phyloP scores from a whole-genome alignment of 2,888 invertebrate species.

The Brachypterus glaber region DNA sequence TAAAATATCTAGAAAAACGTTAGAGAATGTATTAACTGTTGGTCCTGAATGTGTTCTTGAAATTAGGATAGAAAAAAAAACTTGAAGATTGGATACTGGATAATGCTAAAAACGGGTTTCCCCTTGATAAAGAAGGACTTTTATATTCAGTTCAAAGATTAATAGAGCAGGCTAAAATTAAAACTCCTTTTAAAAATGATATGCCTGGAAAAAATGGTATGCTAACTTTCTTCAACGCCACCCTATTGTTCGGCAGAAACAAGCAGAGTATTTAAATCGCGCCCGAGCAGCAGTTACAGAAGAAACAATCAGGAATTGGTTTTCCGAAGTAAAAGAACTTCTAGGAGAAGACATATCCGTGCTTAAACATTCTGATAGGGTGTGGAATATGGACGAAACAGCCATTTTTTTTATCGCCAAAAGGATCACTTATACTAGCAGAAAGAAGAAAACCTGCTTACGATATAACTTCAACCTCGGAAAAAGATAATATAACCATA shows the following conservation, averaged over 20 bases:
- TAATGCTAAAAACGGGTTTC: conserved; percentile 3
- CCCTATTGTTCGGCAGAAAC: conserved; percentile 9
- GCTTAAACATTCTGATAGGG: conserved; percentile 6
- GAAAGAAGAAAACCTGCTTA: conserved; percentile 10
- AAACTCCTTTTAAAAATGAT: conserved; percentile 8
- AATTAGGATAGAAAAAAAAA: no score
- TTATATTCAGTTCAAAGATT: no score
- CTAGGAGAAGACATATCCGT: conserved; percentile 7
- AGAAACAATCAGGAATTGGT: conserved; percentile 12
- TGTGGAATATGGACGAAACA: conserved; percentile 16
- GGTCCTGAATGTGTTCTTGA: no score
- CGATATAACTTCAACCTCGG: conserved; percentile 4
- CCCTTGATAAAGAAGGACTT: conserved; percentile 7
- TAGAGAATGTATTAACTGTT: no score
- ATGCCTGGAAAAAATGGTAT: conserved; percentile 14
- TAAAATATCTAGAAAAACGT: no score
- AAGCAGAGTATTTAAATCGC: conserved; percentile 11
- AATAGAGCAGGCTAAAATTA: no score
- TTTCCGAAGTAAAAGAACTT: conserved; percentile 11
- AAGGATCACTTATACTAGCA: conserved; percentile 11
- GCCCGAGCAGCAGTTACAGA: conserved; percentile 10
- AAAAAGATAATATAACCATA: conserved; percentile 15
- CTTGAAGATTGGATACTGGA: no score
- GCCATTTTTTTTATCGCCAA: conserved; percentile 13
- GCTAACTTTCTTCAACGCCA: conserved; percentile 12